Percentiles rank a stretch among this genome's conserved stretches.
Conservation (phyloP, 2,113 vertebrate species). For the Cepphus grylle region DNA sequence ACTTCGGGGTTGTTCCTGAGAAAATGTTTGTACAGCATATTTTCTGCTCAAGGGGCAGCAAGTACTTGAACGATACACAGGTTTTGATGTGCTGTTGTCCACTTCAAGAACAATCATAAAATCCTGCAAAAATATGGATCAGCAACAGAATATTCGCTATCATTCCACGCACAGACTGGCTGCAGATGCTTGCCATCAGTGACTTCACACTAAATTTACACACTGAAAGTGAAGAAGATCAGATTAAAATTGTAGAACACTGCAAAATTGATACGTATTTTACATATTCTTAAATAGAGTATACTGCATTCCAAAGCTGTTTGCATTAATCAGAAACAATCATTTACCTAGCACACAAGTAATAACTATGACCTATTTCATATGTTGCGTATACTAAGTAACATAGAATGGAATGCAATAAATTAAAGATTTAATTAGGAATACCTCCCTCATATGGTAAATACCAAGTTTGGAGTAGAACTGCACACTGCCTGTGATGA, state of each 20-base stretch:
- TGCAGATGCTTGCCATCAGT: background rate
- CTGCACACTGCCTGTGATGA: background rate
- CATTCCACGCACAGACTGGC: background rate
- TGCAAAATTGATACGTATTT: background rate
- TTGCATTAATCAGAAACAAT: background rate
- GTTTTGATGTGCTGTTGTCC: background rate
- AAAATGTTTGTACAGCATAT: background rate
- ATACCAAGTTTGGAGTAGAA: background rate
- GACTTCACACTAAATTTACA: background rate
- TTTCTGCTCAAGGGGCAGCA: background rate
- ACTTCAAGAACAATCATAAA: background rate
- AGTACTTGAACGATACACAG: background rate
- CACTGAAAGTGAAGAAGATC: background rate
- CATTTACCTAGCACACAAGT: background rate
- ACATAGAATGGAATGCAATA: background rate
- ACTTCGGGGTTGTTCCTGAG: fast-evolving
- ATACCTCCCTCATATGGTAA: background rate
- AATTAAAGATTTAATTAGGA: background rate
- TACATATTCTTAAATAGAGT: background rate
- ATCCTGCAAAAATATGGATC: background rate
- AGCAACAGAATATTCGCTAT: background rate
- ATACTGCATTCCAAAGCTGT: background rate
- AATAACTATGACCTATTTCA: background rate
- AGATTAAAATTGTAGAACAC: background rate
- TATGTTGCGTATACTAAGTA: background rate